Percentiles rank a stretch among this genome's conserved stretches.
phyloP scores from a whole-genome alignment of 2,888 invertebrate species.

The Troglohyphantes excavatus region DNA sequence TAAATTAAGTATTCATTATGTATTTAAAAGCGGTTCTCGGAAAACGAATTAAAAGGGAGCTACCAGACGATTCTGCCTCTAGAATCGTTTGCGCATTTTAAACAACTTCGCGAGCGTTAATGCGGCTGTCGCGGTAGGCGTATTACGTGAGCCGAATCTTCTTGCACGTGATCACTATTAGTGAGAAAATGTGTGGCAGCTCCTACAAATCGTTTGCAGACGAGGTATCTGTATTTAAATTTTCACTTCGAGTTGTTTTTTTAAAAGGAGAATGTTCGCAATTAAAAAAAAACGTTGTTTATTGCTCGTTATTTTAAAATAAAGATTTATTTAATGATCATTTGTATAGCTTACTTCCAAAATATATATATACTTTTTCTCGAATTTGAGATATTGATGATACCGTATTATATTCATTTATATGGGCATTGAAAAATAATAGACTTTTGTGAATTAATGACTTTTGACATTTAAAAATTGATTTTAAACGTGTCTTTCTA shows the following conservation, averaged over 20 bases:
- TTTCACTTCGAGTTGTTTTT: neutral
- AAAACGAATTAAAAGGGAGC: conserved; percentile 73
- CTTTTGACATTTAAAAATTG: too few species aligned
- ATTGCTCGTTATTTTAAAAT: neutral
- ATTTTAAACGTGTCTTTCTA: too few species aligned
- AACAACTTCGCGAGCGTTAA: conserved; percentile 65
- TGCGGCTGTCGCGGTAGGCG: conserved; percentile 65
- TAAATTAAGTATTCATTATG: conserved; percentile 78
- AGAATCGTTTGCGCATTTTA: conserved; percentile 69
- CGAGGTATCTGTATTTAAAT: neutral
- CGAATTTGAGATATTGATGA: too few species aligned
- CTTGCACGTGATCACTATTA: conserved; percentile 34
- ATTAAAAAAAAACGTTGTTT: neutral
- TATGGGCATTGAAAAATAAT: too few species aligned
- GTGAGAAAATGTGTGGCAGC: conserved; percentile 19
- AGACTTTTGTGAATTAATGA: too few species aligned
- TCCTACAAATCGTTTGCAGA: neutral
- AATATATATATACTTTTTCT: too few species aligned
- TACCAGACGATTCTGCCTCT: conserved; percentile 37
- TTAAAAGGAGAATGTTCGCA: neutral
- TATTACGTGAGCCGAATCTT: conserved; percentile 67
- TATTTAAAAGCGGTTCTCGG: conserved; percentile 76
- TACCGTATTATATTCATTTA: too few species aligned
- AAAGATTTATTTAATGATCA: neutral
- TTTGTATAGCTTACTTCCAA: neutral